Evolutionary conservation across 2,113 vertebrate species (phyloP), one percentile per base, ranked within the genome.

Genomic region (Syrrhaptes paradoxus): DNA sequence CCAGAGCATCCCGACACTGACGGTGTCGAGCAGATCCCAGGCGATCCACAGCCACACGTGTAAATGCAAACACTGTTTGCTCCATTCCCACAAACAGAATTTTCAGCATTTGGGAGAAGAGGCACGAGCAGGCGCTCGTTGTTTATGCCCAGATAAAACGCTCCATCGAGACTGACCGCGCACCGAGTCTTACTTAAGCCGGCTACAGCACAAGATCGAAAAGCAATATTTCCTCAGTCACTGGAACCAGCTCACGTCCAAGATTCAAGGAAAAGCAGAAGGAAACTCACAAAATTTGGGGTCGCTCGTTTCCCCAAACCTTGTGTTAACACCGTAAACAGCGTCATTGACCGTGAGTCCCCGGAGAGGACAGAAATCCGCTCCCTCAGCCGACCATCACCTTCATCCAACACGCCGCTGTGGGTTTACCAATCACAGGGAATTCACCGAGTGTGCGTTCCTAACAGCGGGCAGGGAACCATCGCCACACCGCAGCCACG

Each of bases 341-440:
- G 45, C 29, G 52, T 41, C 89, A 87, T 61, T 66, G 43, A 38
- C 92, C 86, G 91, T 4, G 52, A 92, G 78, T 80, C 93, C 86
- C 90, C 22, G 1, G 13, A 54, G 43, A 25, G 52, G 65, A 52
- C 48, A 41, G 87, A 78, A 79, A 84, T 52, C 74, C 74, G 57
- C 52, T 90, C 62, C 73, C 86, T 78, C 46, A 2, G 32, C 32
- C 16, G 3, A 26, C 89, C 51, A 80, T 85, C 90, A 52, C 66
- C 80, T 75, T 46, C 52, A 88, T 17, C 85, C 66, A 52, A 43
- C 63, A 46, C 2, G 0, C 15, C 90, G 91, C 79, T 48, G 45
- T 71, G 70, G 67, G 88, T 87, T 90, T 89, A 85, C 92, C 72
- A 75, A 90, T 90, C 90, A 65, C 63, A n/a, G 29, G 58, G 77